phyloP scores from a whole-genome alignment of 1,140 invertebrate genomes.

The Portunus trituberculatus region DNA sequence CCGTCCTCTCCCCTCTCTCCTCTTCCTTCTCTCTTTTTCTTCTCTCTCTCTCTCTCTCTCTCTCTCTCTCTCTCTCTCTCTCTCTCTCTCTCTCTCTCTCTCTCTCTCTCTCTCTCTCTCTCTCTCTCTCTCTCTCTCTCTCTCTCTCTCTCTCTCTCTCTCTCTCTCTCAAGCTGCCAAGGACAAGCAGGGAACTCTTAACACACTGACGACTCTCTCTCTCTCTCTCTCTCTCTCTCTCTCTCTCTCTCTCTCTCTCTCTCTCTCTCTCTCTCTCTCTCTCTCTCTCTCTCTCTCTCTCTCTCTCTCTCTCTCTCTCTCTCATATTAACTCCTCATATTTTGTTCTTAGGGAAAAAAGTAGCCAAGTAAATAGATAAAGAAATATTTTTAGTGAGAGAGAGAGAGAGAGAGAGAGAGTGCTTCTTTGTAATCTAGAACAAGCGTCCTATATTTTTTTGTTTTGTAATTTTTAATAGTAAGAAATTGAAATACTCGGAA shows the following conservation, averaged over 20 bases:
- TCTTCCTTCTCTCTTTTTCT: neutral
- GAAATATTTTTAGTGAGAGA: too few species aligned
- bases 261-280: slow-evolving; percentile 16
- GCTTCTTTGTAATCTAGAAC: too few species aligned
- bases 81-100: neutral
- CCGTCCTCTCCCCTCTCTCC: neutral
- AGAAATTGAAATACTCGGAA: too few species aligned
- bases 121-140: neutral
- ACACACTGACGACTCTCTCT: too few species aligned
- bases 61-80: neutral
- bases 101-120: neutral
- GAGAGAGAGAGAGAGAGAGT: too few species aligned
- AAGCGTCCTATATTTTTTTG: too few species aligned
- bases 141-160: neutral
- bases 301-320: slow-evolving; percentile 16
- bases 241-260: neutral
- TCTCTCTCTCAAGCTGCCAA: neutral
- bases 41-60: slow-evolving; percentile 6
- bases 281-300: neutral
- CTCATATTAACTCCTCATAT: neutral
- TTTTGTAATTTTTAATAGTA: too few species aligned
- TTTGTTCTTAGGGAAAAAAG: neutral
- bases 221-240: too few species aligned
- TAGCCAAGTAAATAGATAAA: too few species aligned
- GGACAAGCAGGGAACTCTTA: too few species aligned